Base-by-base conservation (phyloP, 2,888 invertebrate species). In the Gisinianus flammeolus region DNA sequence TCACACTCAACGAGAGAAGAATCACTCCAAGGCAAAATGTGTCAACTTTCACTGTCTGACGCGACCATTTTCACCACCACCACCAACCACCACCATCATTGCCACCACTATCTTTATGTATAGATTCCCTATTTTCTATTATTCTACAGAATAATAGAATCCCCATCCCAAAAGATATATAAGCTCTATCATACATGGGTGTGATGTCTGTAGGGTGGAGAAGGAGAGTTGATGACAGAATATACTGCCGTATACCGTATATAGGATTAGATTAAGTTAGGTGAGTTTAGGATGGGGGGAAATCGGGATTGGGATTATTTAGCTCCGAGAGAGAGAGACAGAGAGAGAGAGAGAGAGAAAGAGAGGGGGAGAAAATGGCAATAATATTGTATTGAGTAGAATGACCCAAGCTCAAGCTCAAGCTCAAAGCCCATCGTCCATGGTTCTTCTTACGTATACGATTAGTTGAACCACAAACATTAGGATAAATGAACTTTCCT, bases 401-500 rank as follows among this genome's bases (percentile, higher is more conserved):
- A 44, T 44, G 44, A 44, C 44, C 24, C n/a, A 2, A 22, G 22
- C n/a, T 58, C 22, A n/a, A 10, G 8, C 58, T 58, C 58, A n/a
- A n/a, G n/a, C n/a, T n/a, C n/a, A n/a, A n/a, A n/a, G n/a, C n/a
- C n/a, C n/a, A n/a, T n/a, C n/a, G n/a, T n/a, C n/a, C n/a, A 44
- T 44, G 44, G 44, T 16, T 44, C 16, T 16, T 44, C 44, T 44
- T 44, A 44, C 44, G 19, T 16, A 16, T 44, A 44, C 44, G 44
- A 44, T 44, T 44, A 44, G 44, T 44, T 44, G 44, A 67, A 74
- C 74, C 78, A 69, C 73, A 58, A 35, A 75, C 78, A 78, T 78
- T 78, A 78, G 68, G 74, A 78, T 78, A 78, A 78, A 78, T 78
- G 78, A 78, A 78, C 78, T 78, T 78, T 78, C 70, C 78, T 69